Conservation (phyloP, 2,797 vertebrate species). For the Aldrovandia affinis region DNA sequence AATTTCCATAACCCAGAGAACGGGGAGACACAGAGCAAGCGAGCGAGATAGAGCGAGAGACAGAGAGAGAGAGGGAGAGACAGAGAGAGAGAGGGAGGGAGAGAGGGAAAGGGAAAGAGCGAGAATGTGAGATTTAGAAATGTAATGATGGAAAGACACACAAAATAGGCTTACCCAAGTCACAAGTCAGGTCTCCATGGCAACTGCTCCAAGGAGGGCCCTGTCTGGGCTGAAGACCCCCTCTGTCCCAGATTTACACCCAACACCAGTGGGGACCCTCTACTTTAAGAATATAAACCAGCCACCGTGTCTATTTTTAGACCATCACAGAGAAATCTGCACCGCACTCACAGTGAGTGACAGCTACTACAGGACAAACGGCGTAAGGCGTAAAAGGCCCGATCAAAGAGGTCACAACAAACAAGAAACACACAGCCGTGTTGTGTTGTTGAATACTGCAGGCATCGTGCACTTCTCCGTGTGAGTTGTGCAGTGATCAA, state of each 20-base stretch:
- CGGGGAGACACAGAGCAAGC: too few species aligned
- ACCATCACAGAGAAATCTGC: not conserved
- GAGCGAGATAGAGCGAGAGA: too few species aligned
- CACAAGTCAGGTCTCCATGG: conserved; percentile 72
- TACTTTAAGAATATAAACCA: conserved; percentile 17
- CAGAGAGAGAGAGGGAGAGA: too few species aligned
- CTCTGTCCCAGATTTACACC: conserved; percentile 15
- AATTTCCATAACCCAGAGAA: not conserved
- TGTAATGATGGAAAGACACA: conserved; percentile 24
- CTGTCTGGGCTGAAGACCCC: conserved; percentile 41
- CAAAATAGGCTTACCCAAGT: conserved; percentile 61
- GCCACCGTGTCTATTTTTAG: not conserved
- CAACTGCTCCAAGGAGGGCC: conserved; percentile 58
- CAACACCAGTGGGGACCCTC: conserved; percentile 16
- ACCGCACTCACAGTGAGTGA: not conserved
- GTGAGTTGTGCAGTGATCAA: not conserved
- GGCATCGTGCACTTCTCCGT: not conserved
- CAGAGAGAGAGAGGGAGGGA: conserved; percentile 27
- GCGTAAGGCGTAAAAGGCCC: not conserved
- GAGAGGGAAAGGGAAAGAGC: conserved; percentile 1
- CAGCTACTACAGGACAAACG: not conserved
- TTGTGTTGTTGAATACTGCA: not conserved
- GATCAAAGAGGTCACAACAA: not conserved
- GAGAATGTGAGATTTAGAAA: conserved; percentile 33
- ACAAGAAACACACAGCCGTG: not conserved